phyloP scores from a whole-genome alignment of 2,113 vertebrate genomes.

The Forbesichthys papilliferus region DNA sequence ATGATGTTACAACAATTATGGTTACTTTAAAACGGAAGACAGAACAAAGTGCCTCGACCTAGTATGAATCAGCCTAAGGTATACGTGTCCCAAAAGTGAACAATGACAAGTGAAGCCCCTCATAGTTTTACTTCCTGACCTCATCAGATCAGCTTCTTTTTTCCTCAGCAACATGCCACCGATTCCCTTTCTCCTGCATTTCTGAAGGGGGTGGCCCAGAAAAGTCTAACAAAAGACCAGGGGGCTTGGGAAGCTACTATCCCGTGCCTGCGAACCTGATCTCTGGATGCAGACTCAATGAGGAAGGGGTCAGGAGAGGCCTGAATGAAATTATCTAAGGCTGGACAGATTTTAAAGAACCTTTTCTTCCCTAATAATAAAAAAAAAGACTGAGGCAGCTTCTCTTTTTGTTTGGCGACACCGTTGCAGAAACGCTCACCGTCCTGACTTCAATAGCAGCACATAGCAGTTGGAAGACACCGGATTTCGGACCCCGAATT shows the following conservation, averaged over 20 bases:
- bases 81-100: background rate
- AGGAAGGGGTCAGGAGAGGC: constrained; percentile 87
- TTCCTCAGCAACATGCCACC: constrained; percentile 90
- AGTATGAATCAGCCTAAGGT: no score
- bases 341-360: constrained; percentile 98
- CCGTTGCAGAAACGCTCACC: constrained; percentile 73
- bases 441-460: constrained; percentile 80
- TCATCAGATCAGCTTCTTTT: constrained; percentile 79
- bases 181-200: constrained; percentile 84
- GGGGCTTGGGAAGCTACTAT: constrained; percentile 98
- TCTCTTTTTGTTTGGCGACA: constrained; percentile 82
- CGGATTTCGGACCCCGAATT: background rate
- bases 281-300: constrained; percentile 93
- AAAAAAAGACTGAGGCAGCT: constrained; percentile 85
- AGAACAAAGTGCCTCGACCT: no score
- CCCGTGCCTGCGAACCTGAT: constrained; percentile 95
- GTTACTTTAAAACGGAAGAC: no score
- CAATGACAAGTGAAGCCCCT: constrained; percentile 1
- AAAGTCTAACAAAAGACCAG: constrained; percentile 88
- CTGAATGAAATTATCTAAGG: constrained; percentile 99
- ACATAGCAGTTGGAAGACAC: constrained; percentile 29
- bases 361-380: constrained; percentile 85
- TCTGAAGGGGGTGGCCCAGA: constrained; percentile 73
- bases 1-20: no score
- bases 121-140: constrained; percentile 21